Evolutionary conservation across 2,888 invertebrate genomes (phyloP), one percentile per base, ranked within the genome.

Genomic region (Argyresthia goedartella): DNA sequence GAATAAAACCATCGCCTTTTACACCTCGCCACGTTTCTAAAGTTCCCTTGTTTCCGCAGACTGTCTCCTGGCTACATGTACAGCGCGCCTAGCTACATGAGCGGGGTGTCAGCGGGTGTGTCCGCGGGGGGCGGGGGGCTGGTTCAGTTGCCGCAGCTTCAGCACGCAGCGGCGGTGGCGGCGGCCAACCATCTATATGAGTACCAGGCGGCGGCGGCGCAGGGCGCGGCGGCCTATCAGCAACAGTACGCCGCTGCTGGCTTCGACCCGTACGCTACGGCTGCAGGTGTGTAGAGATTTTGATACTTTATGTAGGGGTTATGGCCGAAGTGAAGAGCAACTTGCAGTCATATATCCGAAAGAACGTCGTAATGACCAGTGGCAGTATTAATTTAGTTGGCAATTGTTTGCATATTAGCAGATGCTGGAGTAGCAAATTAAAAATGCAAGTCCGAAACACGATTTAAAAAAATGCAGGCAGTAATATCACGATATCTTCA

Each of bases 171-270:
- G 8, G 93, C 93, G 0, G 89, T 93, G 52, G 93, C 93, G 10
- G 93, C 93, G 0, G 93, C 93, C n/a, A 92, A 92, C 64, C 93
- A 94, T 68, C 91, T 94, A 69, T 94, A 94, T 71, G 93, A 94
- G 81, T 94, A 94, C 76, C 94, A 94, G 67, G 91, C 91, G 11
- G 91, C 92, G 0, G 92, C 92, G 4, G 93, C 93, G 2, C 93
- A 93, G 44, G 89, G 90, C 7, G 89, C 89, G 9, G 91, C 90
- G 74, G 92, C 92, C 1, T 92, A 92, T 67, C 92, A 92, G 52
- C 91, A 91, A 57, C 92, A 92, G 62, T 92, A 92, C 64, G 90
- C 92, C 53, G 90, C 92, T 52, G 92, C 92, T 59, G 92, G 92
- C 55, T 92, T 93, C 60, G 93, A 93, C 65, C 92, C 92, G 1